These are phyloP conservation scores for Helicoverpa assulta DNA, from an alignment of 2,888 invertebrate genomes.

Conservation along the genomic window DNA sequence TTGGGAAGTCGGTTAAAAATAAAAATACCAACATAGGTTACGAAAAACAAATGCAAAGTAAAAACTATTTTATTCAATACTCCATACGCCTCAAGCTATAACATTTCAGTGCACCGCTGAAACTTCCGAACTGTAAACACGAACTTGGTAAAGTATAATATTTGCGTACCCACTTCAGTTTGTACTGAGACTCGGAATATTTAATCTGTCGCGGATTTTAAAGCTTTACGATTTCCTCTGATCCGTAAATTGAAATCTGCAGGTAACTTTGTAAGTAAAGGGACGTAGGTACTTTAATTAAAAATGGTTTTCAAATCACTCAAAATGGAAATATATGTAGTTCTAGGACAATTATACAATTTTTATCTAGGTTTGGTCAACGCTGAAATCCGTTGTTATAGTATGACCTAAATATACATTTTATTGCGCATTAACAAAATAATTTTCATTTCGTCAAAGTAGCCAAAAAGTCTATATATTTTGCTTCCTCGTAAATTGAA, in stretches of 20 bases:
- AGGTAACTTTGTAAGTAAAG: neutral
- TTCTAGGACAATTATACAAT: too few relatives aligned
- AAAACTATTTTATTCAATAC: constrained; percentile 29
- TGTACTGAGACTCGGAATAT: neutral
- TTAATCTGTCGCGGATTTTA: constrained; percentile 27
- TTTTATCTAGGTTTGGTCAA: too few relatives aligned
- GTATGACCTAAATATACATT: too few relatives aligned
- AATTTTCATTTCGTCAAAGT: neutral
- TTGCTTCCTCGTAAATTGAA: constrained; percentile 1
- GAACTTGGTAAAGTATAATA: constrained; percentile 34
- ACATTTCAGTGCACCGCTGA: constrained; percentile 34
- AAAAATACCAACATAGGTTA: neutral
- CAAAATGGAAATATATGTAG: too few relatives aligned
- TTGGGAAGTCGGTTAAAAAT: too few relatives aligned
- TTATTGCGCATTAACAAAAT: too few relatives aligned
- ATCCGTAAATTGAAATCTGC: neutral
- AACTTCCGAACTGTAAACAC: constrained; percentile 18
- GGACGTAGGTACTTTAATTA: too few relatives aligned
- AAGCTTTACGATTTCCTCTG: neutral
- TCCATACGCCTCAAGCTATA: constrained; percentile 5
- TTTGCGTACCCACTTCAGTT: constrained; percentile 5
- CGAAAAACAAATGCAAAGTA: constrained; percentile 14
- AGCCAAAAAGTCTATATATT: neutral
- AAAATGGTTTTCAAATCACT: too few relatives aligned
- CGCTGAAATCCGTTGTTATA: too few relatives aligned